Percentiles rank a stretch among this genome's conserved stretches.
Evolutionary conservation across 2,113 vertebrate genomes (phyloP).

Genomic region (Tinamus guttatus): DNA sequence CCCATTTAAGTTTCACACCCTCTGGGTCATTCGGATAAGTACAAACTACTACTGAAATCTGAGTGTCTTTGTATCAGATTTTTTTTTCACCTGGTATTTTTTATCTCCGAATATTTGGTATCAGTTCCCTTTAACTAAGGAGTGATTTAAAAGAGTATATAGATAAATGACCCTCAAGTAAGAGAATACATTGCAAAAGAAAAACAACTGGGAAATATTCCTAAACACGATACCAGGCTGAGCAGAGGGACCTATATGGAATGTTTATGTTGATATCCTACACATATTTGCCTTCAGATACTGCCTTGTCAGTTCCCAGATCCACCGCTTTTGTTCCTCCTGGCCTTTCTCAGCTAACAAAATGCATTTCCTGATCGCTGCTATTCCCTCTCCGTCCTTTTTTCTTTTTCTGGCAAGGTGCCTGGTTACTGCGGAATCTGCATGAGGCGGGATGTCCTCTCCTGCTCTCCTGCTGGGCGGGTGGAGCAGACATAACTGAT

Average conservation of each 20-base stretch:
- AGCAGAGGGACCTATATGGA: background rate
- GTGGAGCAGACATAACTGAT: slow-evolving; percentile 34
- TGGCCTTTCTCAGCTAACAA: slow-evolving; percentile 47
- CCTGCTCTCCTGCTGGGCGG: slow-evolving; percentile 34
- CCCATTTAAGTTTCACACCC: slow-evolving; percentile 47
- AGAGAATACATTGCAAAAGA: background rate
- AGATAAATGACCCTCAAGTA: slow-evolving; percentile 8
- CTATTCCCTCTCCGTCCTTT: background rate
- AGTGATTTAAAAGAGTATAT: background rate
- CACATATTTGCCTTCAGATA: background rate
- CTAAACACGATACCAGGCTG: background rate
- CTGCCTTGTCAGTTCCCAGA: background rate
- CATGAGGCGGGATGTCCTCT: slow-evolving; percentile 36
- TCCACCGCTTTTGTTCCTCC: slow-evolving; percentile 21
- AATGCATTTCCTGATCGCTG: slow-evolving; percentile 43
- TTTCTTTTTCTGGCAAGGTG: slow-evolving; percentile 19
- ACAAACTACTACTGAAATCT: slow-evolving; percentile 46
- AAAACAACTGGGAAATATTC: background rate
- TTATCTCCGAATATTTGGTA: slow-evolving; percentile 52
- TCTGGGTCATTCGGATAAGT: slow-evolving; percentile 38
- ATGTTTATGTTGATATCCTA: background rate
- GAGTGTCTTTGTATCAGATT: slow-evolving; percentile 29
- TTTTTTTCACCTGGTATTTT: slow-evolving; percentile 27
- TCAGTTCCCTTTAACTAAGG: slow-evolving; percentile 33
- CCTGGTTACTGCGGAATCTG: slow-evolving; percentile 45